These are phyloP conservation scores for Limnephilus marmoratus DNA, from an alignment of 2,888 invertebrate species.

Conservation along the genomic window DNA sequence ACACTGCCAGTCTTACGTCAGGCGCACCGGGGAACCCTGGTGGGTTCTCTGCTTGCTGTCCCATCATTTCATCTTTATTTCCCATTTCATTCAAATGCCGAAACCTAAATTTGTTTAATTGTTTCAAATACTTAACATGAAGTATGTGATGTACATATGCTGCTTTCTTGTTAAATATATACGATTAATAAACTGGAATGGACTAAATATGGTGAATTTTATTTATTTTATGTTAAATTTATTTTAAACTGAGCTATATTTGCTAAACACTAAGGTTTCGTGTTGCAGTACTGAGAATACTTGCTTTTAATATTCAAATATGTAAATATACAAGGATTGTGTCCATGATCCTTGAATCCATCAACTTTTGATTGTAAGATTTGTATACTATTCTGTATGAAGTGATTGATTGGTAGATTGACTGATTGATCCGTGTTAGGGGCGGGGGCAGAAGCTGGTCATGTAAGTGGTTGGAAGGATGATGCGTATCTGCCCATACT, in stretches of 20 bases:
- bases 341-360: not conserved
- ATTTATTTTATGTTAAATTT: constrained; percentile 37
- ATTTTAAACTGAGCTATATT: not conserved
- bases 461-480: not conserved
- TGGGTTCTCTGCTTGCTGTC: not conserved
- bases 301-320: constrained; percentile 14
- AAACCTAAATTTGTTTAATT: constrained; percentile 10
- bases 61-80: not conserved
- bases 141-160: constrained; percentile 54
- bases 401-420: not conserved
- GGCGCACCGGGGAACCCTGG: not conserved
- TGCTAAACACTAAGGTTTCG: constrained; percentile 15
- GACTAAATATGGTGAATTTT: constrained; percentile 37
- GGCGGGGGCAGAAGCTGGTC: not conserved
- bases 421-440: not conserved
- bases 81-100: not conserved
- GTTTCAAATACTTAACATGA: constrained; percentile 40
- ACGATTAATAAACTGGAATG: constrained; percentile 54
- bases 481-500: not conserved
- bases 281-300: constrained; percentile 22
- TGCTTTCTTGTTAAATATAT: constrained; percentile 55
- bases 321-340: not conserved
- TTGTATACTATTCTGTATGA: constrained; percentile 2
- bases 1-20: not conserved
- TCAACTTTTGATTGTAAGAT: not conserved